These are phyloP conservation scores for Paramuricea clavata DNA, from an alignment of 92 coral and sea anemone species.

Conservation along the genomic window DNA sequence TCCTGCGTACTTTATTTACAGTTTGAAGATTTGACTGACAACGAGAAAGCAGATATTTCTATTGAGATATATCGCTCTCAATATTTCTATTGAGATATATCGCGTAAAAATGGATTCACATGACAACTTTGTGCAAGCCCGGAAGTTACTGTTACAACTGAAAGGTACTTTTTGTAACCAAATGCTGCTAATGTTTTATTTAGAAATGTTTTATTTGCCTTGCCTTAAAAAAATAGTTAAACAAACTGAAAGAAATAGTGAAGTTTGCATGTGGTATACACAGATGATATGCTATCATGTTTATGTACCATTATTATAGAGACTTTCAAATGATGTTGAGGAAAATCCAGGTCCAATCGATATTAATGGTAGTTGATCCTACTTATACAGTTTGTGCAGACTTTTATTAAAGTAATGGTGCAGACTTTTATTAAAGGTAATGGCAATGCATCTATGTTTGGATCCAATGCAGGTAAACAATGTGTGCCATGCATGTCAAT, in stretches of 20 bases:
- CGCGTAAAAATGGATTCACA: slow-evolving; percentile 29
- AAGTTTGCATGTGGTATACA: too few relatives aligned
- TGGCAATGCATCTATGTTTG: slow-evolving; percentile 10
- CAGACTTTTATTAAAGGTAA: too few relatives aligned
- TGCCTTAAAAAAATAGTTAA: background rate
- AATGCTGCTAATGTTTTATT: slow-evolving; percentile 31
- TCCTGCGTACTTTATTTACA: too few relatives aligned
- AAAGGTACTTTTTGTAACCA: slow-evolving; percentile 25
- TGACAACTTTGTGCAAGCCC: background rate
- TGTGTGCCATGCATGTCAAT: slow-evolving; percentile 23
- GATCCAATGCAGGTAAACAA: slow-evolving; percentile 21
- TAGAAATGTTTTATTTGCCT: too few relatives aligned
- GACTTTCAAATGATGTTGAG: too few relatives aligned
- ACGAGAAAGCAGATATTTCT: too few relatives aligned
- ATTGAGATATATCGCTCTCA: too few relatives aligned
- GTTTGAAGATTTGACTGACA: too few relatives aligned
- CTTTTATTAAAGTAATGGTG: slow-evolving; percentile 27
- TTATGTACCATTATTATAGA: too few relatives aligned
- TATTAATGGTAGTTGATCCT: slow-evolving; percentile 15
- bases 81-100: background rate
- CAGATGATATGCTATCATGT: too few relatives aligned
- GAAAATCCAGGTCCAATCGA: slow-evolving; percentile 33
- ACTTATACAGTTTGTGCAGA: slow-evolving; percentile 26
- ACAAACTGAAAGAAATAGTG: slow-evolving; percentile 11
- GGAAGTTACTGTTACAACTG: background rate